Evolutionary conservation across 2,113 vertebrate genomes (phyloP), one percentile per base, ranked within the genome.

Genomic region (Hucho hucho): DNA sequence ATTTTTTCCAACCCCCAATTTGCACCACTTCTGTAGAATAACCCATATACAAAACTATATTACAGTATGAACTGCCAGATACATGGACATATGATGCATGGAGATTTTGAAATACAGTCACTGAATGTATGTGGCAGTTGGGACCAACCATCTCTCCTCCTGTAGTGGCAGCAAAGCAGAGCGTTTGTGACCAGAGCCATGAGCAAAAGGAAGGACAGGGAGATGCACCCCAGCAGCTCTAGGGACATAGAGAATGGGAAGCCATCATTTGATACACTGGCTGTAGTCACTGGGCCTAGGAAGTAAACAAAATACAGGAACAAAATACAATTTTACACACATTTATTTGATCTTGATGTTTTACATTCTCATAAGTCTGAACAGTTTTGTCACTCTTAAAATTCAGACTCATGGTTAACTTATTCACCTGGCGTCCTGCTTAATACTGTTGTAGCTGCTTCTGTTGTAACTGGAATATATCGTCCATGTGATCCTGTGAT

Each of bases 161-260:
- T 85, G 81, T 83, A 74, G 4, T 80, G 83, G 77, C 83, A 88
- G 85, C 90, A 93, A 37, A 90, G 78, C 49, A 86, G 56, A 1
- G 83, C 68, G 80, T 87, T 91, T 0, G 56, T 73, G 56, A 87
- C 73, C 20, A 92, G 68, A 4, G 86, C 4, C 24, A 90, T 78
- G 0, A 92, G 59, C 20, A 93, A 86, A 22, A 88, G 7, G 1
- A 85, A 65, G 4, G 64, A 76, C 66, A 92, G 53, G 0, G 72
- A 3, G 1, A 86, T 22, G 77, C 66, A 43, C 72, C 4, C 9
- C 69, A 90, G 74, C 0, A 83, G 79, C 70, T 63, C 75, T 0
- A 49, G 2, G 68, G 84, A 70, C 20, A 4, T 0, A 0, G n/a
- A 0, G 16, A 6, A n/a, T 0, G 6, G 12, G 12, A 5, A 53